Evolutionary conservation across 2,888 invertebrate genomes (phyloP).

Genomic region (Sesia bembeciformis): DNA sequence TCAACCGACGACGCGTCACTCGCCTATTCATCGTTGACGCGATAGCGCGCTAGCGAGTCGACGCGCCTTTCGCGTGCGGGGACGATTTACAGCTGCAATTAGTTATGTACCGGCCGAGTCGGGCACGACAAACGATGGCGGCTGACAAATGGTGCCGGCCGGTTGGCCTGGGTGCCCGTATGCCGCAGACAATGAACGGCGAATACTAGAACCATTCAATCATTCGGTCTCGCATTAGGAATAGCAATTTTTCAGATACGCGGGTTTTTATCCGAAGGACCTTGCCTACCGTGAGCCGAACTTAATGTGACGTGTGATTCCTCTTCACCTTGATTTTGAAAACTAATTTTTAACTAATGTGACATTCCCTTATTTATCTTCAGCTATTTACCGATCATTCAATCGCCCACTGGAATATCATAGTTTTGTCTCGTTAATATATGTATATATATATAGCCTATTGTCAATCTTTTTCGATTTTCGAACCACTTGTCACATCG

Average conservation of each 20-base stretch:
- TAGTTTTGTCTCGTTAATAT: too few relatives aligned
- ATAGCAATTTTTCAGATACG: constrained; percentile 17
- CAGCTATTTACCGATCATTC: not conserved
- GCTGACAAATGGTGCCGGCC: constrained; percentile 48
- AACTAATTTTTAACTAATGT: too few relatives aligned
- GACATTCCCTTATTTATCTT: not conserved
- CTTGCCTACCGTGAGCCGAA: too few relatives aligned
- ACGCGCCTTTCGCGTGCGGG: constrained; percentile 30
- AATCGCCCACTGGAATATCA: too few relatives aligned
- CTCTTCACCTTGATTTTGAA: too few relatives aligned
- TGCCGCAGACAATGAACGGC: constrained; percentile 46
- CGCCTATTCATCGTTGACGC: constrained; percentile 6
- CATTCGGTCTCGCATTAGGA: constrained; percentile 38
- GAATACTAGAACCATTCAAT: constrained; percentile 39
- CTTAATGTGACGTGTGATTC: too few relatives aligned
- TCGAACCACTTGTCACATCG: too few relatives aligned
- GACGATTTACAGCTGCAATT: constrained; percentile 63
- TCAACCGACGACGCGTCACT: constrained; percentile 13
- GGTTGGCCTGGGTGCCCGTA: constrained; percentile 27
- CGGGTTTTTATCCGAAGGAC: too few relatives aligned
- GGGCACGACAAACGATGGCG: constrained; percentile 51
- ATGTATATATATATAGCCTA: too few relatives aligned
- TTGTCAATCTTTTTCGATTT: too few relatives aligned
- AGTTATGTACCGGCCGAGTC: constrained; percentile 41
- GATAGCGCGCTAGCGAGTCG: not conserved